Evolutionary conservation across 2,888 invertebrate species (phyloP), one percentile per base, ranked within the genome.

Genomic region (Smittia sp.): DNA sequence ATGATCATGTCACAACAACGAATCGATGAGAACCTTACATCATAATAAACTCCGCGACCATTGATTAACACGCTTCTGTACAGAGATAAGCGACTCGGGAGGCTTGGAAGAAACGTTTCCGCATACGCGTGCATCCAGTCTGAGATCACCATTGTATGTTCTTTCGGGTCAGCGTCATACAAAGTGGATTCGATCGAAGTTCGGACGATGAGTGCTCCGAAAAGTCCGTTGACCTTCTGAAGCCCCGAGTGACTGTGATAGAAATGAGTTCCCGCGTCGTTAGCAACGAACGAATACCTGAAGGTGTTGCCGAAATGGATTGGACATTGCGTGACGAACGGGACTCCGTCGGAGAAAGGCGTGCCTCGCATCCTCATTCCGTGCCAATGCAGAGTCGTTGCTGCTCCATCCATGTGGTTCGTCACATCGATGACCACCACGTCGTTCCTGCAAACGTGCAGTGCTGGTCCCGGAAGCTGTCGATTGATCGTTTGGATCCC

Each of bases 251-350:
- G 85, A 0, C 85, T 85, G 76, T 86, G 86, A 90, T 92, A 93
- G 80, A 92, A 93, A 78, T 93, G 92, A 0, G 92, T 93, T 13
- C 93, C 93, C 0, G 88, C 80, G 74, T 90, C 88, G 0, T 84
- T 83, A 0, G 92, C 93, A 66, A 84, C 83, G 79, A 91, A 92
- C 74, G 86, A 85, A 78, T 92, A 92, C 74, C 89, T 79, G 74
- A 81, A 92, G 0, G 87, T 87, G 0, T 87, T 85, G 65, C 88
- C 87, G 1, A 90, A 90, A 9, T 84, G 81, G 75, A 94, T 90
- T 0, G 93, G 92, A 77, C 93, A 93, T 81, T 94, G 93, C 0
- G 92, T 92, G 6, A 93, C 86, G 76, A 87, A 89, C 0, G 91
- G 89, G 1, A 88, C 89, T 1, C 91, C 91, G 76, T 91, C 91